phyloP scores from a whole-genome alignment of 2,888 invertebrate genomes.

The Aspidiotus destructor region DNA sequence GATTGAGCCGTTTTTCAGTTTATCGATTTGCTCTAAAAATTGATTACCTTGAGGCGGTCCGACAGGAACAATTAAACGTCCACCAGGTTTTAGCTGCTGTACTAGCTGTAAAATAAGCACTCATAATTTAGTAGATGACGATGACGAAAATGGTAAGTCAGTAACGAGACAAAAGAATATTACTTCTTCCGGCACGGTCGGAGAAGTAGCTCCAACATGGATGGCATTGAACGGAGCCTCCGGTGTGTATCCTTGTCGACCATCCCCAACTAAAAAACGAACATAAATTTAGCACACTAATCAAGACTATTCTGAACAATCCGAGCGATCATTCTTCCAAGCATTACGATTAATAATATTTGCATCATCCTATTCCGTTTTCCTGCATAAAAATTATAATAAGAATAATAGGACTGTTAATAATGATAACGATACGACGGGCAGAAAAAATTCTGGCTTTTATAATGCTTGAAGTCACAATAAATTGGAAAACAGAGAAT shows the following conservation, averaged over 20 bases:
- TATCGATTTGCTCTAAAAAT: conserved; percentile 82
- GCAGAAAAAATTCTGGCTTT: too few species aligned
- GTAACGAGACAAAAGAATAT: too few species aligned
- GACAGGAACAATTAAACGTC: conserved; percentile 82
- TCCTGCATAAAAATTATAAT: too few species aligned
- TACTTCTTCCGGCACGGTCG: conserved; percentile 51
- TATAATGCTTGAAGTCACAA: too few species aligned
- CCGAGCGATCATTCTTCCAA: too few species aligned
- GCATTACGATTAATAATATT: too few species aligned
- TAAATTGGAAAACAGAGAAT: too few species aligned
- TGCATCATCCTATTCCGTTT: too few species aligned
- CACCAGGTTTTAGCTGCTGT: conserved; percentile 82
- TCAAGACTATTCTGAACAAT: background rate
- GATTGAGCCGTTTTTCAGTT: conserved; percentile 67
- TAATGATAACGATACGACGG: too few species aligned
- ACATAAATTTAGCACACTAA: conserved; percentile 3
- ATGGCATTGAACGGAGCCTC: conserved; percentile 83
- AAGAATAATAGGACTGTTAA: too few species aligned
- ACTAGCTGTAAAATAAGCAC: conserved; percentile 51
- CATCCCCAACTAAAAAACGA: conserved; percentile 65
- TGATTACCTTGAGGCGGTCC: conserved; percentile 80
- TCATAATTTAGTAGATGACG: too few species aligned
- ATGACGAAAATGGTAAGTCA: too few species aligned
- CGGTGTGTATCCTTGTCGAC: conserved; percentile 63
- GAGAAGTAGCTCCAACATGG: conserved; percentile 84